A percentile compares a stretch with the other conserved stretches of the same genome.
Evolutionary conservation across 2,888 invertebrate genomes (phyloP).

Genomic region (Habroteleia sp.): DNA sequence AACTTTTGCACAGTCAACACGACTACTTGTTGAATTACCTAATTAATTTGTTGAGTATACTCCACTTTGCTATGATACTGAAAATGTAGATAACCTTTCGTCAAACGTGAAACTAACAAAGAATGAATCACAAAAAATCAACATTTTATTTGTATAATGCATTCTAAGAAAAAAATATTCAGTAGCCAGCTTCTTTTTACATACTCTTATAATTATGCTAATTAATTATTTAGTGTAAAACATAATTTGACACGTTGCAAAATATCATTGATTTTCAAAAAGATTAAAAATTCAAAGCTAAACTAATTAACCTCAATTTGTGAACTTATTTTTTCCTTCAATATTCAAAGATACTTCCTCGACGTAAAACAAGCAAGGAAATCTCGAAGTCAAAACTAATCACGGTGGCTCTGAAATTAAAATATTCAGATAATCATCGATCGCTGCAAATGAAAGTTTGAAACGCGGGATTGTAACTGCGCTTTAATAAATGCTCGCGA

Average conservation of each 20-base stretch:
- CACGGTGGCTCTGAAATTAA: slow-evolving; percentile 15
- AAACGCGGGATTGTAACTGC: slow-evolving; percentile 7
- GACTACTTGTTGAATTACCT: slow-evolving; percentile 45
- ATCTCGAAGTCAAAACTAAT: slow-evolving; percentile 27
- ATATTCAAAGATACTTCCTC: not conserved
- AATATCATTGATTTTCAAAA: no score
- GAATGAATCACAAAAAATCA: slow-evolving; percentile 1
- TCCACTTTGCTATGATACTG: slow-evolving; percentile 27
- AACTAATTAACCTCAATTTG: no score
- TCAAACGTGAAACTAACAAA: slow-evolving; percentile 21
- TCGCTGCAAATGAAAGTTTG: slow-evolving; percentile 5
- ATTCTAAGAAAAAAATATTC: no score
- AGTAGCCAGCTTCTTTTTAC: no score
- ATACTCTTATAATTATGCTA: no score
- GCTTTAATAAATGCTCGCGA: slow-evolving; percentile 24
- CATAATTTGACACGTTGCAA: no score
- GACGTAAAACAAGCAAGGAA: no score
- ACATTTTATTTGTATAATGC: no score
- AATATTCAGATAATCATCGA: slow-evolving; percentile 23
- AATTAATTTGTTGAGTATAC: slow-evolving; percentile 42
- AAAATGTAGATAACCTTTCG: slow-evolving; percentile 30
- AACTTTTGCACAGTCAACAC: slow-evolving; percentile 31
- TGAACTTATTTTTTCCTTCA: not conserved
- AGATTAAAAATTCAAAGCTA: no score
- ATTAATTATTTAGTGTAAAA: no score